Evolutionary conservation across 2,797 vertebrate species (phyloP).

Genomic region (Xyrichtys novacula): DNA sequence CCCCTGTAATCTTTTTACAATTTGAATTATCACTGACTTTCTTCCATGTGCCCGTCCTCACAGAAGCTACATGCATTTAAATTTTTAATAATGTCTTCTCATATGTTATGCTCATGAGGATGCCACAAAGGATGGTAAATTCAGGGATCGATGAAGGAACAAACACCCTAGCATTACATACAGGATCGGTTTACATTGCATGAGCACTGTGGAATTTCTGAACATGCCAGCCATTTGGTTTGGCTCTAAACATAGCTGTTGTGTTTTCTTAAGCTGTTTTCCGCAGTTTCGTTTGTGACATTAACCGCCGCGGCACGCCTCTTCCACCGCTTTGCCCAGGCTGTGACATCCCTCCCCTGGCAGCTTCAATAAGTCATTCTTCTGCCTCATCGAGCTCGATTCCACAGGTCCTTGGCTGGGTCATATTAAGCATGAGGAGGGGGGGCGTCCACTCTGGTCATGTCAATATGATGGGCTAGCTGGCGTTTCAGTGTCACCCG

Average conservation of each 20-base stretch:
- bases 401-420: constrained; percentile 64
- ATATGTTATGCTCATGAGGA: not conserved
- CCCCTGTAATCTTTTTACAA: too few species aligned
- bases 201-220: constrained; percentile 43
- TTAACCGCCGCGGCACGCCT: constrained; percentile 5
- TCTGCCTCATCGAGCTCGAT: constrained; percentile 69
- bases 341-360: constrained; percentile 46
- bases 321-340: constrained; percentile 9
- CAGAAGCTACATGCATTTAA: too few species aligned
- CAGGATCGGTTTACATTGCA: constrained; percentile 37
- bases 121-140: not conserved
- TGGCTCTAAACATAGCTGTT: constrained; percentile 45
- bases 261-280: constrained; percentile 58
- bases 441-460: constrained; percentile 57
- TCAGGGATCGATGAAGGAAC: not conserved
- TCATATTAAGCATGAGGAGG: constrained; percentile 50
- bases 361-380: constrained; percentile 67
- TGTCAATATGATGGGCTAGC: constrained; percentile 71
- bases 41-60: too few species aligned
- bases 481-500: constrained; percentile 45
- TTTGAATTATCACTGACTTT: too few species aligned
- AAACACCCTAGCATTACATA: constrained; percentile 9
- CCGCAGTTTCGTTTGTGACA: constrained; percentile 44
- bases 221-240: constrained; percentile 34
- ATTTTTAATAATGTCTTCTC: too few species aligned